A percentile compares a stretch with the other conserved stretches of the same genome.
Evolutionary conservation across 1,140 invertebrate species (phyloP).

Genomic region (Chrysoperla carnea): DNA sequence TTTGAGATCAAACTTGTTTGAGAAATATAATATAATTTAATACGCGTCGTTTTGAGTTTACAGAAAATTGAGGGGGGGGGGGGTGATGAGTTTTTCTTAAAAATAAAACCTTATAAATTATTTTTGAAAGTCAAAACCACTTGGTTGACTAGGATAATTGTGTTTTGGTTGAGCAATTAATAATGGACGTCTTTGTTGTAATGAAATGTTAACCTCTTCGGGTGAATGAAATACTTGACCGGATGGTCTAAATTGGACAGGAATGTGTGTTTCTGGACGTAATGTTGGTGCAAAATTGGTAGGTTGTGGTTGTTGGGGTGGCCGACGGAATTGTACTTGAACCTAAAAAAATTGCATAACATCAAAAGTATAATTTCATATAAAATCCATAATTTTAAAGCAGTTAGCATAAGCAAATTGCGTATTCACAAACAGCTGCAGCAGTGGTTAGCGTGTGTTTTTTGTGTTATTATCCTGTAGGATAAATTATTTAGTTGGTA

Average conservation of each 20-base stretch:
- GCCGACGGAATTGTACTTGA: slow-evolving; percentile 7
- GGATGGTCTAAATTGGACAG: slow-evolving; percentile 20
- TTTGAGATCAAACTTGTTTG: too few relatives aligned
- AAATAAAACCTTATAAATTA: not conserved
- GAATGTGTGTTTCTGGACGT: slow-evolving; percentile 18
- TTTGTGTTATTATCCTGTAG: too few relatives aligned
- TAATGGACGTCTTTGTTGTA: slow-evolving; percentile 49
- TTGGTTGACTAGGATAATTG: not conserved
- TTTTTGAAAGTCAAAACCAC: not conserved
- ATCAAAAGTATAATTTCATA: slow-evolving; percentile 13
- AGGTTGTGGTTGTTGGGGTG: slow-evolving; percentile 10
- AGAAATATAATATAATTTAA: too few relatives aligned
- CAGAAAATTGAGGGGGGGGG: too few relatives aligned
- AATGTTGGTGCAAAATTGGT: slow-evolving; percentile 19
- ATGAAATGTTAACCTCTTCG: slow-evolving; percentile 70
- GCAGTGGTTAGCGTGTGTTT: too few relatives aligned
- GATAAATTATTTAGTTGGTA: too few relatives aligned
- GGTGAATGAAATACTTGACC: slow-evolving; percentile 62
- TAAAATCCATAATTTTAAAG: not conserved
- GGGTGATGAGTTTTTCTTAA: too few relatives aligned
- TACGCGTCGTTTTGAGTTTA: too few relatives aligned
- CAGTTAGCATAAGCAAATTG: too few relatives aligned
- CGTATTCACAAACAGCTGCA: too few relatives aligned
- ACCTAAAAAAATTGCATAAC: slow-evolving; percentile 14
- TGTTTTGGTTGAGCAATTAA: not conserved